These are phyloP conservation scores for Ptilorrhoa leucosticta DNA, from an alignment of 2,113 vertebrate species.

Conservation along the genomic window DNA sequence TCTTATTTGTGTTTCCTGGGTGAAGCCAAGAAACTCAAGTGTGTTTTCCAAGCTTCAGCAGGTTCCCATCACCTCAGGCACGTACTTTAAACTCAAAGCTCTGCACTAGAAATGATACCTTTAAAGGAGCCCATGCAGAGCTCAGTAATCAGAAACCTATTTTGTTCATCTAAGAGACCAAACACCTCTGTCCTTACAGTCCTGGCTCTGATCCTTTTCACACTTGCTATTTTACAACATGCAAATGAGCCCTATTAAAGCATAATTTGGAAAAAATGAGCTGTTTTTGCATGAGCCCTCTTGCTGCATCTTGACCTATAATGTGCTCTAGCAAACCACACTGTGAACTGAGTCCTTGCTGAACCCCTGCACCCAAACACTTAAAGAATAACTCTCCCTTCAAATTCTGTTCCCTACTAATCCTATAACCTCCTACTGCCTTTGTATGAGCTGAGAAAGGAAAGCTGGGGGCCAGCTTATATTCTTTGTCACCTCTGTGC, in stretches of 20 bases:
- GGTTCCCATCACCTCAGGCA: not conserved
- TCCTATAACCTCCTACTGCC: not conserved
- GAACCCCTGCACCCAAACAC: not conserved
- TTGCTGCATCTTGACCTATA: not conserved
- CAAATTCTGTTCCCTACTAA: not conserved
- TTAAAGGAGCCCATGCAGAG: not conserved
- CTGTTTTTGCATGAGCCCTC: not conserved
- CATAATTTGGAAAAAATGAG: not conserved
- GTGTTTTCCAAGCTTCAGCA: not conserved
- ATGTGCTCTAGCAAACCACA: rapidly evolving
- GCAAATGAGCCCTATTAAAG: not conserved
- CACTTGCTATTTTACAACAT: not conserved
- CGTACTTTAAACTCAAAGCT: not conserved
- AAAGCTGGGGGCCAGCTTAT: not conserved
- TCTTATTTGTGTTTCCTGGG: not conserved
- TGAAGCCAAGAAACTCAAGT: not conserved
- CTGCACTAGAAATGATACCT: not conserved
- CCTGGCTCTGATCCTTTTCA: not conserved
- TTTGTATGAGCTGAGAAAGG: not conserved
- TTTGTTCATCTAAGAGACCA: not conserved
- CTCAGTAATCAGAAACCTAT: not conserved
- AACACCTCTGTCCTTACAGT: not conserved
- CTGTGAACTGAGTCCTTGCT: not conserved
- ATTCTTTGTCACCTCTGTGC: not conserved
- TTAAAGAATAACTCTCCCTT: not conserved